These are phyloP conservation scores for Nesometra sesokonis DNA, from an alignment of 35 echinoderm and acorn worm species.

Conservation along the genomic window DNA sequence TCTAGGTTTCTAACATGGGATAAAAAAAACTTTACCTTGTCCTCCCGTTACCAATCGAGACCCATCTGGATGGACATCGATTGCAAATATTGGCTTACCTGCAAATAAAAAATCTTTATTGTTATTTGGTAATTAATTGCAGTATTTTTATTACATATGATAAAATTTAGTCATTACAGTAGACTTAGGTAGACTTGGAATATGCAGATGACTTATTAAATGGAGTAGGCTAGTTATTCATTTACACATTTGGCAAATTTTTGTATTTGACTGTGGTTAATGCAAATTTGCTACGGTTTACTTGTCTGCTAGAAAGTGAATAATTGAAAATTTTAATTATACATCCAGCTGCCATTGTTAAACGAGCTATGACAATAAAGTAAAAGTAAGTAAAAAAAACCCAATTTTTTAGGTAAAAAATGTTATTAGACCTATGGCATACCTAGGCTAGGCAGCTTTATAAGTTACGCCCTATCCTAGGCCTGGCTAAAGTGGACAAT, in stretches of 20 bases:
- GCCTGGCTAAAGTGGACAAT: too few relatives aligned
- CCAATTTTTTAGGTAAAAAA: too few relatives aligned
- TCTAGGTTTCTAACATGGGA: too few relatives aligned
- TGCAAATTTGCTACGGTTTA: too few relatives aligned
- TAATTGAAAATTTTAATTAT: too few relatives aligned
- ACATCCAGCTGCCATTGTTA: too few relatives aligned
- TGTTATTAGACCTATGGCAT: too few relatives aligned
- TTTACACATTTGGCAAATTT: too few relatives aligned
- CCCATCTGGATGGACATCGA: constrained; percentile 98
- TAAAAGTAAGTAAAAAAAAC: too few relatives aligned
- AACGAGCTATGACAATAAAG: too few relatives aligned
- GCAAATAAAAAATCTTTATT: constrained; percentile 1
- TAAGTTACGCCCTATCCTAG: not conserved
- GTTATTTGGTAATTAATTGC: not conserved
- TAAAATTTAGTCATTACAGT: not conserved
- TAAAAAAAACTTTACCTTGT: constrained; percentile 74
- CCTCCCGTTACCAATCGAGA: constrained; percentile 82
- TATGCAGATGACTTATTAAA: not conserved
- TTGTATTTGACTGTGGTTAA: too few relatives aligned
- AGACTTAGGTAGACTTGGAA: not conserved
- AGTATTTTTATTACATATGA: not conserved
- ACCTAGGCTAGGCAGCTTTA: not conserved
- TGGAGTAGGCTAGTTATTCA: not conserved
- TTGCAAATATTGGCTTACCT: constrained; percentile 87
- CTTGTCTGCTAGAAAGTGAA: too few relatives aligned